These are phyloP conservation scores for Morpho achilles DNA, from an alignment of 2,888 invertebrate genomes.

Conservation along the genomic window DNA sequence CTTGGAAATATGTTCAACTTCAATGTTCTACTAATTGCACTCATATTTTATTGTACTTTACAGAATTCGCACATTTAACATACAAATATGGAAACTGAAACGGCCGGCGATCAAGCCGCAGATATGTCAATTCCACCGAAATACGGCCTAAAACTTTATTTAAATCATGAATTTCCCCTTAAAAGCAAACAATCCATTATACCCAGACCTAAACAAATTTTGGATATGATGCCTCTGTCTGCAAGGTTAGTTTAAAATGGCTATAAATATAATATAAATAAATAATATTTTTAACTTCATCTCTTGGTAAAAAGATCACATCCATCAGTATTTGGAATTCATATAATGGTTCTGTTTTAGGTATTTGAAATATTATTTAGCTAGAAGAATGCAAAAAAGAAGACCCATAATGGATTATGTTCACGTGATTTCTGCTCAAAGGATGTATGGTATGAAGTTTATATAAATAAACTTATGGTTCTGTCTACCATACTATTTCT, in stretches of 20 bases:
- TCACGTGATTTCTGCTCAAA: slow-evolving; percentile 83
- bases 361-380: slow-evolving; percentile 85
- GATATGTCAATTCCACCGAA: slow-evolving; percentile 71
- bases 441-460: slow-evolving; percentile 87
- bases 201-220: slow-evolving; percentile 84
- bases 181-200: slow-evolving; percentile 83
- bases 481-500: too few relatives aligned
- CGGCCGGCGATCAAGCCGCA: slow-evolving; percentile 30
- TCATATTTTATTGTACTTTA: background rate
- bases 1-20: too few relatives aligned
- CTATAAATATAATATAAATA: background rate
- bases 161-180: slow-evolving; percentile 87
- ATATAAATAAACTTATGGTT: slow-evolving; percentile 4
- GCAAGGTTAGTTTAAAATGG: slow-evolving; percentile 79
- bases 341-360: slow-evolving; percentile 60
- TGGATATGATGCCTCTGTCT: slow-evolving; percentile 84
- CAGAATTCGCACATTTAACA: background rate
- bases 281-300: background rate
- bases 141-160: slow-evolving; percentile 85
- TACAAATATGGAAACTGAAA: slow-evolving; percentile 30
- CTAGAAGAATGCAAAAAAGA: slow-evolving; percentile 80
- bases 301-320: too few relatives aligned
- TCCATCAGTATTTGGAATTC: too few relatives aligned
- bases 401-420: slow-evolving; percentile 90
- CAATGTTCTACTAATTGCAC: too few relatives aligned